Evolutionary conservation across 2,888 invertebrate genomes (phyloP).

Genomic region (Dolichomitus sp.): DNA sequence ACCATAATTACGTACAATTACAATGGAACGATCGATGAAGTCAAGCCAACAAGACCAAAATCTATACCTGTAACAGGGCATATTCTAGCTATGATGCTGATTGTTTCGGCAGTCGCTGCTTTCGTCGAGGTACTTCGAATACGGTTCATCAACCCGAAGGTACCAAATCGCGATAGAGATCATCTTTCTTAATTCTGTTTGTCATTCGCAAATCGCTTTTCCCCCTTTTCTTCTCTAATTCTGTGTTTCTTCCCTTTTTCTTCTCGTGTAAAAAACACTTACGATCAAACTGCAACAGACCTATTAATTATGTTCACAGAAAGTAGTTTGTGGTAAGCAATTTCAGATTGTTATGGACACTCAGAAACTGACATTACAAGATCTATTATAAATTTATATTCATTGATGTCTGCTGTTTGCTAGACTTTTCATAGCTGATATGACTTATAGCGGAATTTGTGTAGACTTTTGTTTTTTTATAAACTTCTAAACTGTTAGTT

Average conservation of each 20-base stretch:
- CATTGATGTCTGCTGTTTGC: no score
- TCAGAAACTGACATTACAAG: no score
- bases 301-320: not conserved
- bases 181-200: not conserved
- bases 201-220: constrained; percentile 51
- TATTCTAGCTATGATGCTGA: constrained; percentile 80
- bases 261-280: not conserved
- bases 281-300: not conserved
- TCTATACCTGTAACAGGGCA: constrained; percentile 78
- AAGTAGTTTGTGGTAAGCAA: not conserved
- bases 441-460: no score
- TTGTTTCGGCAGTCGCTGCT: constrained; percentile 80
- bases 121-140: constrained; percentile 80
- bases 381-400: no score
- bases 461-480: not conserved
- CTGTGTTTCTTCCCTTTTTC: constrained; percentile 8
- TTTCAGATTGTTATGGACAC: no score
- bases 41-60: constrained; percentile 71
- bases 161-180: constrained; percentile 60
- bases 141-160: constrained; percentile 79
- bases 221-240: not conserved
- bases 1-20: constrained; percentile 28
- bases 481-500: not conserved
- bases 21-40: constrained; percentile 51
- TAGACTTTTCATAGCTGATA: no score